phyloP scores from a whole-genome alignment of 1,140 invertebrate species.

The Drosophila jambulina region DNA sequence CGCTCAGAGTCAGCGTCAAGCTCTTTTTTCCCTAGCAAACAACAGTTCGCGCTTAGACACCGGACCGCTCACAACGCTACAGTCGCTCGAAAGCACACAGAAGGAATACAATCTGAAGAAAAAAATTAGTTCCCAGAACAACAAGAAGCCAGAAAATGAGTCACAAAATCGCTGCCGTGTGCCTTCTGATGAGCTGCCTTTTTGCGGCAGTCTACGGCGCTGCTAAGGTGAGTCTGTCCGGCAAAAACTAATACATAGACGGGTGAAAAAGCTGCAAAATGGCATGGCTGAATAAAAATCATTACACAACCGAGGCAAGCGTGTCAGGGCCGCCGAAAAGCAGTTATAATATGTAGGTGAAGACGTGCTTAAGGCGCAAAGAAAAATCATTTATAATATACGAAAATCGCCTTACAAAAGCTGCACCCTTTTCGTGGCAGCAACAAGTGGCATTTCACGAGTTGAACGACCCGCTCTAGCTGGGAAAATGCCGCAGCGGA shows the following conservation, averaged over 20 bases:
- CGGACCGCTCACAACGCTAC: constrained; percentile 51
- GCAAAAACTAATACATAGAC: constrained; percentile 33
- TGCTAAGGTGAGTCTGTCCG: constrained; percentile 71
- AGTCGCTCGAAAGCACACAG: constrained; percentile 13
- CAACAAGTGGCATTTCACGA: constrained; percentile 66
- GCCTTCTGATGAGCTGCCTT: constrained; percentile 64
- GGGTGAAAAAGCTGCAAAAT: constrained; percentile 7
- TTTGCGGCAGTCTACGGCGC: constrained; percentile 66
- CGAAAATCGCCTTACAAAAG: constrained; percentile 18
- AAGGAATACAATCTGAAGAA: constrained; percentile 22
- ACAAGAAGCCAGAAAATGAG: constrained; percentile 64
- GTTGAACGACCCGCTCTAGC: constrained; percentile 65
- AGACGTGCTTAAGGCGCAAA: constrained; percentile 26
- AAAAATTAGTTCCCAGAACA: constrained; percentile 13
- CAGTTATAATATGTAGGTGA: constrained; percentile 24
- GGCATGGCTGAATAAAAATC: constrained; percentile 1
- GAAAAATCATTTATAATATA: constrained; percentile 14
- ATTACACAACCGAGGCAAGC: constrained; percentile 49
- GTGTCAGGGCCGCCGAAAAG: constrained; percentile 37
- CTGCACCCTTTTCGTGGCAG: constrained; percentile 61
- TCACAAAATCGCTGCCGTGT: constrained; percentile 63
- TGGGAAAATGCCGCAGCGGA: constrained; percentile 65
- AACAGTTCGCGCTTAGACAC: constrained; percentile 65
- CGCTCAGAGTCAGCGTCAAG: constrained; percentile 35
- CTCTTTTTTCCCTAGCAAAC: constrained; percentile 44